These are phyloP conservation scores for Eulimnadia texana DNA, from an alignment of 1,140 invertebrate genomes.

Conservation along the genomic window DNA sequence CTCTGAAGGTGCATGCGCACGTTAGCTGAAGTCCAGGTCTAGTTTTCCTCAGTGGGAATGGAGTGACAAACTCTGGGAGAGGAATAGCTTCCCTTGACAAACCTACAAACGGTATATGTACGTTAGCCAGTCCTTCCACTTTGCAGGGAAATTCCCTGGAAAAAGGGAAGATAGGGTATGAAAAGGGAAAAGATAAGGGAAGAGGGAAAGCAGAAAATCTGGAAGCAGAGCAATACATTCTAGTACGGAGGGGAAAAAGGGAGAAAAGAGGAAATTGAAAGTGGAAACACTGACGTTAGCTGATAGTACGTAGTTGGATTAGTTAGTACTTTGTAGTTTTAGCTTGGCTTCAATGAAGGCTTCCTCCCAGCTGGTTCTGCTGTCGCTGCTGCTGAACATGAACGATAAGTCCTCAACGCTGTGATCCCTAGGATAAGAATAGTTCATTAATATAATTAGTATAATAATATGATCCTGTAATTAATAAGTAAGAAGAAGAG, in stretches of 20 bases:
- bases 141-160: neutral
- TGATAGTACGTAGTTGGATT: too few relatives aligned
- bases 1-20: conserved; percentile 57
- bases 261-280: too few relatives aligned
- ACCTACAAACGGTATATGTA: neutral
- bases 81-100: conserved; percentile 50
- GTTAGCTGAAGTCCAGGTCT: conserved; percentile 86
- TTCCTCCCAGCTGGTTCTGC: conserved; percentile 78
- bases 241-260: too few relatives aligned
- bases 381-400: conserved; percentile 75
- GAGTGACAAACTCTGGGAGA: conserved; percentile 65
- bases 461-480: too few relatives aligned
- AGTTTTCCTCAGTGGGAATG: conserved; percentile 82
- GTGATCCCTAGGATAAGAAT: conserved; percentile 28
- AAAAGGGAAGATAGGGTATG: neutral
- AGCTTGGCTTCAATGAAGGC: conserved; percentile 80
- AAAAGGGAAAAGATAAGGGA: neutral
- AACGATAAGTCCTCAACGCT: conserved; percentile 70
- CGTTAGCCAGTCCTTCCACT: neutral
- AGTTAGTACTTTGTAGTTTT: conserved; percentile 63
- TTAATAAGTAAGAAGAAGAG: too few relatives aligned
- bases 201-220: too few relatives aligned
- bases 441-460: neutral
- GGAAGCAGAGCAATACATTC: too few relatives aligned
- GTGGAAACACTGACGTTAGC: too few relatives aligned